Conservation (phyloP, 2,797 vertebrate genomes). For the Pteropus rufus region DNA sequence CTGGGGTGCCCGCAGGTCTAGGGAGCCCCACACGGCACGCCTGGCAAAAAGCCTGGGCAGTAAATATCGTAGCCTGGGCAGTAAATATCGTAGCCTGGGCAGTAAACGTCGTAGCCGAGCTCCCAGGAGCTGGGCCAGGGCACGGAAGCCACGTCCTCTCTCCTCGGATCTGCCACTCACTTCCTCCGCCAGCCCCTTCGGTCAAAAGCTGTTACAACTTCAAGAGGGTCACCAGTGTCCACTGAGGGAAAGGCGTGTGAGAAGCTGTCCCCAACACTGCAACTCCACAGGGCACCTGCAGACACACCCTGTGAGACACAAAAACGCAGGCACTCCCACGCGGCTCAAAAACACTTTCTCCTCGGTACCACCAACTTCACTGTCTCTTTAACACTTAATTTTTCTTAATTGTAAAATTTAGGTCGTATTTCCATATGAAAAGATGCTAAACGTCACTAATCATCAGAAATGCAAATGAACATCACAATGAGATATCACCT, state of each 20-base stretch:
- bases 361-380: not conserved
- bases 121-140: no score
- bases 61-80: rapidly evolving
- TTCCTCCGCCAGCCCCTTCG: rapidly evolving
- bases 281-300: not conserved
- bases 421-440: no score
- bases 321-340: not conserved
- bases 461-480: no score
- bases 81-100: no score
- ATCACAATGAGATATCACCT: no score
- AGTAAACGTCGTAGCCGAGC: not conserved
- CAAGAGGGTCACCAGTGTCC: not conserved
- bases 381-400: not conserved
- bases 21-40: no score
- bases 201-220: not conserved
- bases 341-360: not conserved
- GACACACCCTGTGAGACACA: not conserved
- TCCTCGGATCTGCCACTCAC: no score
- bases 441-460: no score
- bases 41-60: not conserved
- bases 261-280: not conserved
- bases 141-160: not conserved
- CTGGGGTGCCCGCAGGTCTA: not conserved
- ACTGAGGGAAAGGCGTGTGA: not conserved
- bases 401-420: not conserved